Base-by-base conservation (phyloP, 2,113 vertebrate genomes). In the Nanorana parkeri region DNA sequence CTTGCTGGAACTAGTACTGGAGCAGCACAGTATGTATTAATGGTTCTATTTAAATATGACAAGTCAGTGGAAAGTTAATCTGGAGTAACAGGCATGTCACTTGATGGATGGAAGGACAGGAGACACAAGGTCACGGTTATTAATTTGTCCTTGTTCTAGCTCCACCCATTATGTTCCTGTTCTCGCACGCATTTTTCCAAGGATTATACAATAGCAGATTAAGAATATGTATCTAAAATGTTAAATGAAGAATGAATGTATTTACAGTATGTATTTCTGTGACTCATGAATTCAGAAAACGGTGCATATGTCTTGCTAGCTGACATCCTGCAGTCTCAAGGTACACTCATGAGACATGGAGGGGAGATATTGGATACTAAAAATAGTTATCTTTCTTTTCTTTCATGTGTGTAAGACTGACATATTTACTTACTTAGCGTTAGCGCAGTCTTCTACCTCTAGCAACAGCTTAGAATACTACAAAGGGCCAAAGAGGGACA, bases 91-190 rank as follows among this genome's bases (percentile, higher is more conserved):
- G 36, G 72, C 24, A 29, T 26, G 17, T 60, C 60, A 36, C 11
- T 32, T 56, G 63, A 78, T 28, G 26, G 63, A 67, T 66, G 76
- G 36, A 77, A 51, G 36, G 24, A 78, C 51, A 29, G 47, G 21
- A 55, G 61, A 66, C 61, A 67, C 13, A 51, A 54, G 23, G 77
- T 78, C 77, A 78, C 28, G 32, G n/a, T 66, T 20, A 67, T 78
- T 68, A 68, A 55, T 67, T 56, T 21, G 52, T 67, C 64, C 64
- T 66, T 56, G 51, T 58, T 56, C 20, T 68, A 29, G 52, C 77
- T 64, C 47, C 51, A 68, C 64, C 77, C 55, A 67, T 68, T 51
- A 32, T 65, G 20, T 66, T 78, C 65, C 77, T 78, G 64, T 26
- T 78, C 52, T 61, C n/a, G 55, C 11, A 52, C 26, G 54, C 41